Evolutionary conservation across 2,113 vertebrate genomes (phyloP).

Genomic region (Ctenomys sociabilis): DNA sequence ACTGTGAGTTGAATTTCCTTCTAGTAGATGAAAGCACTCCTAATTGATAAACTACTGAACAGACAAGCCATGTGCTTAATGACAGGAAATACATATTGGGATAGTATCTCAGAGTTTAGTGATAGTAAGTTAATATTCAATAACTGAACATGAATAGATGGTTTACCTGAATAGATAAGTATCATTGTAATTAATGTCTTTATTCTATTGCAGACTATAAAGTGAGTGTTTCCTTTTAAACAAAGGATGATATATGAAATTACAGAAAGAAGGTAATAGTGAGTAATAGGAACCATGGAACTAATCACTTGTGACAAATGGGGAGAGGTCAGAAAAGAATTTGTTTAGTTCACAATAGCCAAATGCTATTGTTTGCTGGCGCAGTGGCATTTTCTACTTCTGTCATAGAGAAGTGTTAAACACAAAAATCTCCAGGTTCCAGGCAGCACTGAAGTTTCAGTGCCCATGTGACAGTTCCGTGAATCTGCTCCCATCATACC

Average conservation of each 20-base stretch:
- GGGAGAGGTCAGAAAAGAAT: background rate
- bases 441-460: background rate
- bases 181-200: background rate
- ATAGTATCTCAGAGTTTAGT: background rate
- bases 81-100: background rate
- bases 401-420: background rate
- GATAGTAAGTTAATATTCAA: background rate
- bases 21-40: conserved; percentile 6
- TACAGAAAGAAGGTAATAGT: background rate
- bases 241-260: background rate
- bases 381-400: background rate
- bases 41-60: background rate
- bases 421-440: background rate
- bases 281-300: background rate
- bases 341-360: background rate
- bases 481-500: background rate
- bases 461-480: background rate
- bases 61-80: background rate
- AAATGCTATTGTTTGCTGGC: background rate
- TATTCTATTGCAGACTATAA: background rate
- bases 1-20: background rate
- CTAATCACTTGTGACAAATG: background rate
- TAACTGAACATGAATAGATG: background rate
- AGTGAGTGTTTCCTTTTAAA: background rate
- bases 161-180: conserved; percentile 5